Percentiles rank a stretch among this genome's conserved stretches.
Conservation (phyloP, 2,888 invertebrate species). For the Amorpha juglandis region DNA sequence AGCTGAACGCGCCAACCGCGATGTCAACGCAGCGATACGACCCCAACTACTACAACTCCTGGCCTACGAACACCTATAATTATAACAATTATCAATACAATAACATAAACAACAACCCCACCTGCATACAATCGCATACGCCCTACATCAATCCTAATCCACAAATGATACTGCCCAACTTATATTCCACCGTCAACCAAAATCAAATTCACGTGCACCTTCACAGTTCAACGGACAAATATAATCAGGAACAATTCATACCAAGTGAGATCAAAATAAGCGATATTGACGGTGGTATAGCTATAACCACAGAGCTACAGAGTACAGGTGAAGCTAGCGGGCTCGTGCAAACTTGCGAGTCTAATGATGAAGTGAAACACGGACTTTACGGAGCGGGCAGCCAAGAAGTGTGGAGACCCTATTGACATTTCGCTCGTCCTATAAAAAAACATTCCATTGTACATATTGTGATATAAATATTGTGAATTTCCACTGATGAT, state of each 20-base stretch:
- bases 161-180: slow-evolving; percentile 90
- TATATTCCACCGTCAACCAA: slow-evolving; percentile 93
- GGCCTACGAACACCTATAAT: slow-evolving; percentile 87
- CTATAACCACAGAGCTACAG: slow-evolving; percentile 79
- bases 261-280: slow-evolving; percentile 86
- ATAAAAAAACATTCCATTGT: slow-evolving; percentile 65
- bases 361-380: slow-evolving; percentile 81
- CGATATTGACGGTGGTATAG: slow-evolving; percentile 83
- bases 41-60: slow-evolving; percentile 85
- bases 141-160: slow-evolving; percentile 86
- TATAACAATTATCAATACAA: slow-evolving; percentile 89
- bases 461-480: slow-evolving; percentile 79
- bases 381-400: slow-evolving; percentile 66
- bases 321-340: slow-evolving; percentile 77
- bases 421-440: slow-evolving; percentile 78
- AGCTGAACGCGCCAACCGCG: slow-evolving; percentile 67
- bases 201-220: slow-evolving; percentile 93
- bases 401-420: slow-evolving; percentile 90
- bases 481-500: slow-evolving; percentile 37
- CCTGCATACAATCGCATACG: slow-evolving; percentile 82
- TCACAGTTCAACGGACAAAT: slow-evolving; percentile 87
- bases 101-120: slow-evolving; percentile 82
- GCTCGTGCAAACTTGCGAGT: slow-evolving; percentile 80
- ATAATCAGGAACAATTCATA: slow-evolving; percentile 87
- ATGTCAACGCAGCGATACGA: slow-evolving; percentile 74